Base-by-base conservation (phyloP, 1,140 invertebrate genomes). In the Bombus waltoni region DNA sequence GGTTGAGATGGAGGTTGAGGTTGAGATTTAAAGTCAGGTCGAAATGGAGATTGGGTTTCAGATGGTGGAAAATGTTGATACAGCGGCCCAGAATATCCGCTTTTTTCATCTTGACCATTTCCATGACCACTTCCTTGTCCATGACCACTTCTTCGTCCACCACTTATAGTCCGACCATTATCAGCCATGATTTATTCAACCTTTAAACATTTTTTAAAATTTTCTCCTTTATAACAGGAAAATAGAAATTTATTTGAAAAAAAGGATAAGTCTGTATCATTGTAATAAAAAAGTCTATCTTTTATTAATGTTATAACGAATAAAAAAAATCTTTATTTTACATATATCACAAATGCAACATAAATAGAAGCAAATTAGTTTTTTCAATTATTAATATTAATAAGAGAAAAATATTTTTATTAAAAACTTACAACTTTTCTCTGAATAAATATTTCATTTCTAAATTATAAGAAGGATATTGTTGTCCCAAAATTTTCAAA, bases 71-170 rank as follows among this genome's bases (percentile, higher is more conserved):
- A 38, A 38, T 38, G 3, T 38, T 38, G 38, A 38, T 38, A 3
- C 38, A 3, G 38, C 38, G 2, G 18, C 5, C 0, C 25, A 22
- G 3, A 2, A 6, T 22, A 1, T 35, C 6, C 10, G 22, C 5
- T 38, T 65, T 13, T 42, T 9, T 53, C 15, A 82, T 32, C 59
- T 0, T 22, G 59, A 25, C 25, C 9, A 32, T 32, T 32, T 32
- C 32, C 32, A 32, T 32, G 32, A 32, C 32, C 32, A 32, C 32
- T 47, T 53, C 18, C 47, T 22, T 53, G 47, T 22, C 6, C 47
- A 53, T 18, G 47, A 47, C 38, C 32, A 28, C 22, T 68, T 22
- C 53, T 76, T 13, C 68, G 5, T 0, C 68, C 68, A n/a, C 53
- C 10, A 59, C 62, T 59, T n/a, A 18, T 62, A 13, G 42, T 57